Evolutionary conservation across 2,888 invertebrate genomes (phyloP).

Genomic region (Dolichomitus sp.): DNA sequence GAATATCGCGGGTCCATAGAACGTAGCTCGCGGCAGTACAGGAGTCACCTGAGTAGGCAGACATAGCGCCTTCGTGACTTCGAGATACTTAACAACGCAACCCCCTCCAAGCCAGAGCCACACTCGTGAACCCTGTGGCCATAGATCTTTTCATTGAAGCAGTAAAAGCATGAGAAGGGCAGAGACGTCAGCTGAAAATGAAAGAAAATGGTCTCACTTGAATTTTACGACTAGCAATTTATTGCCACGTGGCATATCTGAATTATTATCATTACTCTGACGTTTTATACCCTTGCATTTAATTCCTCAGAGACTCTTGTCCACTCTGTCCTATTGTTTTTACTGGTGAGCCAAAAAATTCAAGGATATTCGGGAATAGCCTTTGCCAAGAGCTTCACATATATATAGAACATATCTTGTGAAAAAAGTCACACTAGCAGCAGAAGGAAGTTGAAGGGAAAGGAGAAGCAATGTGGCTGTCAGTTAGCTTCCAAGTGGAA

Average conservation of each 20-base stretch:
- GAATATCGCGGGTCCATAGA: slow-evolving; percentile 35
- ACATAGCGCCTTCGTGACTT: slow-evolving; percentile 18
- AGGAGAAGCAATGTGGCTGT: too few species aligned
- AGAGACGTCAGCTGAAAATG: slow-evolving; percentile 20
- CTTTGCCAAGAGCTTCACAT: background rate
- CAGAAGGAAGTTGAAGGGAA: too few species aligned
- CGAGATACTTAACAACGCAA: slow-evolving; percentile 33
- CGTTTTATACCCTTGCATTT: background rate
- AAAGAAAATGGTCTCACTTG: slow-evolving; percentile 13
- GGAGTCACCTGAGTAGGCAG: background rate
- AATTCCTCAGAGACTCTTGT: background rate
- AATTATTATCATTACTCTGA: slow-evolving; percentile 17
- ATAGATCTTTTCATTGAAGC: slow-evolving; percentile 22
- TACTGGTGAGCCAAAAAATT: background rate
- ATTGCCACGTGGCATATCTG: background rate
- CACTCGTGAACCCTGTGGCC: slow-evolving; percentile 3
- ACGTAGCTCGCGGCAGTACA: background rate
- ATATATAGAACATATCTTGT: background rate
- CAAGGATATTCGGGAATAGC: background rate
- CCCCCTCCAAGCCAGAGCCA: slow-evolving; percentile 23
- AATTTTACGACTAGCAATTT: slow-evolving; percentile 6
- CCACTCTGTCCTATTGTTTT: background rate
- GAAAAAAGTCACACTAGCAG: background rate
- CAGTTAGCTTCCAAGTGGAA: too few species aligned
- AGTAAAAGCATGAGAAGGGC: background rate